Conservation (phyloP, 2,888 invertebrate species). For the Drosophila melanosoma region DNA sequence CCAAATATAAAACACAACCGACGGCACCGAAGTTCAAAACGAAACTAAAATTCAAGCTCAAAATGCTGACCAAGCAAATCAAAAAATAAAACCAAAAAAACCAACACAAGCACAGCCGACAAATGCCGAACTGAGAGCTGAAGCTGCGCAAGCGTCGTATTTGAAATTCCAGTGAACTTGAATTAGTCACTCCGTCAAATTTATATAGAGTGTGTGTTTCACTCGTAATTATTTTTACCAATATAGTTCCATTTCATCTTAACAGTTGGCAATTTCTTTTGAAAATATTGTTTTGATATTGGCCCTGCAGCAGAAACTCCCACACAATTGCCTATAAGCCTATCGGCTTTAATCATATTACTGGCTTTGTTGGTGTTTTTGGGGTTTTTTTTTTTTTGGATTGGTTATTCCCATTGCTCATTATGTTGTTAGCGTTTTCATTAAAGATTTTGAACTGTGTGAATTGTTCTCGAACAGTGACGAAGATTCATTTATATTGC, state of each 20-base stretch:
- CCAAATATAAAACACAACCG: conserved; percentile 54
- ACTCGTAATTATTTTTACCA: not conserved
- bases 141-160: conserved; percentile 34
- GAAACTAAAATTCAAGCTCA: conserved; percentile 76
- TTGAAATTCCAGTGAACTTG: conserved; percentile 69
- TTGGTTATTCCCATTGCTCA: not conserved
- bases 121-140: conserved; percentile 7
- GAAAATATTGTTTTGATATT: not conserved
- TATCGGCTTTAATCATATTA: not conserved
- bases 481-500: not conserved
- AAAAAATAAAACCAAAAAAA: not conserved
- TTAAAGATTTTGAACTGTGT: too few species aligned
- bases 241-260: not conserved
- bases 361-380: not conserved
- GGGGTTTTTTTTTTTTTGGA: conserved; percentile 2
- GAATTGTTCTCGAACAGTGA: not conserved
- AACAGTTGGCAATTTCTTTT: conserved; percentile 16
- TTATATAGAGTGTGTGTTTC: conserved; percentile 14
- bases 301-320: conserved; percentile 52
- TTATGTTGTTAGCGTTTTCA: not conserved
- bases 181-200: conserved; percentile 62
- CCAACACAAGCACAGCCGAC: conserved; percentile 14
- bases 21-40: conserved; percentile 58
- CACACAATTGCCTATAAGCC: conserved; percentile 45
- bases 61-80: conserved; percentile 15